Evolutionary conservation across 2,113 vertebrate genomes (phyloP).

Genomic region (Ardeotis arabs): DNA sequence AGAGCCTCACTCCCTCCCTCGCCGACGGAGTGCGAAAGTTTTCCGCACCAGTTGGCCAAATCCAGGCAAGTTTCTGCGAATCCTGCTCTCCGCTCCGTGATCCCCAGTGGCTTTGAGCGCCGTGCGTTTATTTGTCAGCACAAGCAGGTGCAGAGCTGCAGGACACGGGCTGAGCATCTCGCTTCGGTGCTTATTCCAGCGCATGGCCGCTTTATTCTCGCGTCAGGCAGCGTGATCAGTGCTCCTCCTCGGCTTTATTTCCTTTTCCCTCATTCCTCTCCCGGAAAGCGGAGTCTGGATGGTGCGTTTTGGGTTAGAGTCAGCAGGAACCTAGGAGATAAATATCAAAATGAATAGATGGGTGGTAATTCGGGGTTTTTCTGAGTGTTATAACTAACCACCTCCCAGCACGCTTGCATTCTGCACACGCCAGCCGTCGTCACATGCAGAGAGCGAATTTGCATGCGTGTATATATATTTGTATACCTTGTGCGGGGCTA

Average conservation of each 20-base stretch:
- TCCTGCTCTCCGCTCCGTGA: neutral
- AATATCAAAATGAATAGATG: neutral
- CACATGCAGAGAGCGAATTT: neutral
- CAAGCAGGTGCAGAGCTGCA: conserved; percentile 60
- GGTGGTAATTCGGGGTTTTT: neutral
- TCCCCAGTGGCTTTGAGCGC: neutral
- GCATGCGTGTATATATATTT: neutral
- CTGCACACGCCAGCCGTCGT: neutral
- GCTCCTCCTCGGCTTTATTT: neutral
- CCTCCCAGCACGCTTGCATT: neutral
- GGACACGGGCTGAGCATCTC: conserved; percentile 42
- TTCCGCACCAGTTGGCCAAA: neutral
- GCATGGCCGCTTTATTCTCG: conserved; percentile 26
- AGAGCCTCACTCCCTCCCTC: neutral
- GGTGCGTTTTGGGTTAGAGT: neutral
- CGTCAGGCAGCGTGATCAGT: conserved; percentile 21
- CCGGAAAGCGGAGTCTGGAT: rapidly evolving
- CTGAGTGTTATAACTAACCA: neutral
- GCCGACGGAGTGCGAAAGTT: rapidly evolving
- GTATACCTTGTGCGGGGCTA: neutral
- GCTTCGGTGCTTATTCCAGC: conserved; percentile 14
- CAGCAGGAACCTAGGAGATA: neutral
- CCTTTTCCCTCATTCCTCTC: neutral
- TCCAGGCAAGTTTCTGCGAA: neutral
- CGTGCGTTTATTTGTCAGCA: neutral